Base-by-base conservation (phyloP, 2,113 vertebrate genomes). In the Sceloporus tristichus region DNA sequence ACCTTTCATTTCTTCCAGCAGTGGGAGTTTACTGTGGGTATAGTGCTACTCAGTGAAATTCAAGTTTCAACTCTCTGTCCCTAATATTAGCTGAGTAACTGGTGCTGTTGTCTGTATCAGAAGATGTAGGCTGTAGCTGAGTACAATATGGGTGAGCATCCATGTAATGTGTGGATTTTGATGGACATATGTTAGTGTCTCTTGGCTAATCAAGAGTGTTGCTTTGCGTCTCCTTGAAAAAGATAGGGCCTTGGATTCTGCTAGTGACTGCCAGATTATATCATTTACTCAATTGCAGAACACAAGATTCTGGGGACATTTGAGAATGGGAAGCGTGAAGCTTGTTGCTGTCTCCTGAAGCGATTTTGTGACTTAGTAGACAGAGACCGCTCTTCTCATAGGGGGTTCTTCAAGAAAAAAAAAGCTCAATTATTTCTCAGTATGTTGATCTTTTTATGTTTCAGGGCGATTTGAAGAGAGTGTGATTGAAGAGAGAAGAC, bases 401-500 rank as follows among this genome's bases (percentile, higher is more conserved):
- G 85, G 59, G 29, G 88, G 87, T 92, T 88, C 74, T 82, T 23
- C 18, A 42, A 8, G 85, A 27, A 84, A 79, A 90, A 65, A 84
- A 84, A 76, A 18, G 18, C 80, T 38, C 82, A 68, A 54, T 83
- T 80, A 19, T 90, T 90, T 89, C 82, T 91, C 18, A 93, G 89
- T 38, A 87, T 93, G 87, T 68, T 80, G 82, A 80, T 93, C 89
- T 86, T 83, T 75, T 87, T 94, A 75, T 92, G 68, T 94, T 96
- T 76, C 91, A 99, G 99, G 99, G 85, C 97, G 99, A 89, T 99
- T 99, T 95, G 99, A 98, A 93, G 97, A 98, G 87, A 96, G 97
- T 0, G 99, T 99, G 91, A 98, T 99, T 84, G 98, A 99, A 95
- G 98, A 99, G 93, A 97, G 99, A 95, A 97, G 99, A 87, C 99